Evolutionary conservation across 2,797 vertebrate species (phyloP).

Genomic region (Nannoperca obscura): DNA sequence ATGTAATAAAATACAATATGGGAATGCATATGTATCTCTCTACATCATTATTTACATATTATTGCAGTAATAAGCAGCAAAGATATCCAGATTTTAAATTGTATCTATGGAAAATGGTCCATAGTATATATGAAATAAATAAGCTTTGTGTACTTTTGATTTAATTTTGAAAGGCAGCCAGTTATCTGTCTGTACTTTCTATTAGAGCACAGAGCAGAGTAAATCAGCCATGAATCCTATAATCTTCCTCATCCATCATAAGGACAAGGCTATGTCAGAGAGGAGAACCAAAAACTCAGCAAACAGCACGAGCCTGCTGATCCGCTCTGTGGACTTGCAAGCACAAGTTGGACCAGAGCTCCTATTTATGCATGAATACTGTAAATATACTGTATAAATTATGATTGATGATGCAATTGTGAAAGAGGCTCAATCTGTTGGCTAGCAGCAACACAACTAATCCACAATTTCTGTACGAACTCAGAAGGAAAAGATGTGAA

Average conservation of each 20-base stretch:
- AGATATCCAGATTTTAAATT: slow-evolving; percentile 13
- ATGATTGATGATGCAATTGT: slow-evolving; percentile 43
- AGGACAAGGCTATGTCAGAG: slow-evolving; percentile 49
- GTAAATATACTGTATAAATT: slow-evolving; percentile 49
- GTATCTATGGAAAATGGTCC: slow-evolving; percentile 1
- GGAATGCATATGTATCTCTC: slow-evolving; percentile 7
- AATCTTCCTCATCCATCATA: slow-evolving; percentile 79
- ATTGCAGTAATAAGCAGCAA: neutral
- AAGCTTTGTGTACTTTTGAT: slow-evolving; percentile 25
- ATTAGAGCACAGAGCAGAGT: slow-evolving; percentile 53
- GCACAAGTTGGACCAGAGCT: slow-evolving; percentile 29
- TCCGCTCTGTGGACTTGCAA: slow-evolving; percentile 17
- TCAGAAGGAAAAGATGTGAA: slow-evolving; percentile 16
- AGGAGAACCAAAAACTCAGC: slow-evolving; percentile 54
- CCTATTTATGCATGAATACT: slow-evolving; percentile 39
- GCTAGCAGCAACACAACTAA: slow-evolving; percentile 33
- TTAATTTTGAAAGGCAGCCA: slow-evolving; percentile 42
- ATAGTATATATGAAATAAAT: slow-evolving; percentile 29
- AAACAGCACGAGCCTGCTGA: slow-evolving; percentile 30
- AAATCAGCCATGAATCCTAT: slow-evolving; percentile 75
- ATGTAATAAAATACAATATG: neutral
- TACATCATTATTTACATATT: slow-evolving; percentile 12
- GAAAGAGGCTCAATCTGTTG: slow-evolving; percentile 25
- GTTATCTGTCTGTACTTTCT: slow-evolving; percentile 47
- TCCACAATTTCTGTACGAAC: slow-evolving; percentile 11